These are phyloP conservation scores for Drosophila jambulina DNA, from an alignment of 1,140 invertebrate genomes.

Conservation along the genomic window DNA sequence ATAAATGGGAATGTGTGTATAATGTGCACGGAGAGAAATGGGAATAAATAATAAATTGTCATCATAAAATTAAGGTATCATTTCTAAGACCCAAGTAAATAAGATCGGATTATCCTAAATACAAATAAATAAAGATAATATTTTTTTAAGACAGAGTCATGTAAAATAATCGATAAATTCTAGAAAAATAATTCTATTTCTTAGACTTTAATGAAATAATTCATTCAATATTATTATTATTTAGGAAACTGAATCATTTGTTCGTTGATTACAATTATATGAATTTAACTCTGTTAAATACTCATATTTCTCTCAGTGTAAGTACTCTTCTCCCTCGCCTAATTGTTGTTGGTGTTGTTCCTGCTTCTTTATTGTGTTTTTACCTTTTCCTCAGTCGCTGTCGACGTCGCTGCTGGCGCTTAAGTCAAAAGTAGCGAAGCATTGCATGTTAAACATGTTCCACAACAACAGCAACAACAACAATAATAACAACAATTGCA, in stretches of 20 bases:
- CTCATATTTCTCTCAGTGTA: constrained; percentile 16
- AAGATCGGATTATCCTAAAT: too few species aligned
- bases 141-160: too few species aligned
- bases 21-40: constrained; percentile 7
- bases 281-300: neutral
- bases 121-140: too few species aligned
- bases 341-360: constrained; percentile 4
- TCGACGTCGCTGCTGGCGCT: constrained; percentile 48
- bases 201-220: too few species aligned
- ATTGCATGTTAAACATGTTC: constrained; percentile 80
- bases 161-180: too few species aligned
- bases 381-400: constrained; percentile 26
- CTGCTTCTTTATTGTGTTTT: constrained; percentile 26
- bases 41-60: too few species aligned
- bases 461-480: constrained; percentile 38
- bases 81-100: too few species aligned
- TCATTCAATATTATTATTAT: too few species aligned
- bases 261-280: neutral
- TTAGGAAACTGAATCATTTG: too few species aligned
- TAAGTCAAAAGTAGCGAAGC: constrained; percentile 64
- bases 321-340: constrained; percentile 4
- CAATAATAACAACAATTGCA: constrained; percentile 16
- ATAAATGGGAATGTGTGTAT: constrained; percentile 41
- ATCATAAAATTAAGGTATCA: too few species aligned
- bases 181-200: too few species aligned